Evolutionary conservation across 2,888 invertebrate species (phyloP), one percentile per base, ranked within the genome.

Genomic region (Lysandra coridon): DNA sequence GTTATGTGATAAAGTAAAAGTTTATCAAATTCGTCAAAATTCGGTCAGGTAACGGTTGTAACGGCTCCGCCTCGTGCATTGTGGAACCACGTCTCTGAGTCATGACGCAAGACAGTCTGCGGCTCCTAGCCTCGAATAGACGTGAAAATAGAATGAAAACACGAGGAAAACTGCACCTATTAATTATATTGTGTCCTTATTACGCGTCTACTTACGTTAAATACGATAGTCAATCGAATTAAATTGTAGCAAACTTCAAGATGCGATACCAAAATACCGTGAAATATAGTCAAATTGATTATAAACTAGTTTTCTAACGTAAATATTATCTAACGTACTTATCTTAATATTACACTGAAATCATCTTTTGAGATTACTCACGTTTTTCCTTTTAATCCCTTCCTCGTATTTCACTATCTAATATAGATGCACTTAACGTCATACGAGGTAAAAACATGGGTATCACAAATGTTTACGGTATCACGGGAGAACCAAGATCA

Each of bases 31-130:
- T 84, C 40, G 82, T 80, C 33, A 82, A 83, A 84, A 83, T 79
- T 81, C 83, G 85, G 85, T 83, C 84, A 84, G 80, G 81, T 85
- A 85, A 84, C 85, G 84, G 85, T 78, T 73, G 82, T 84, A 85
- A 85, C 85, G 84, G 84, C 81, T 82, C 82, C 83, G 82, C 82
- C 80, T 81, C 73, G 80, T 73, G 82, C 81, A 82, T 80, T 80
- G 80, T 79, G 80, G 81, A 79, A 79, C 80, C 73, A 78, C 80
- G 73, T 78, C 81, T 81, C 80, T 37, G 62, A 81, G 79, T 69
- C 69, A 69, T 82, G 81, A 82, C 83, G 83, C 81, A 83, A 82
- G 81, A 73, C 53, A 69, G 76, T 80, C 82, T 81, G 79, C 80
- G 80, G 80, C 76, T 80, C 77, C 73, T 73, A 64, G 69, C 76